phyloP scores from a whole-genome alignment of 2,797 vertebrate species.

The Amphiprion clarkii region DNA sequence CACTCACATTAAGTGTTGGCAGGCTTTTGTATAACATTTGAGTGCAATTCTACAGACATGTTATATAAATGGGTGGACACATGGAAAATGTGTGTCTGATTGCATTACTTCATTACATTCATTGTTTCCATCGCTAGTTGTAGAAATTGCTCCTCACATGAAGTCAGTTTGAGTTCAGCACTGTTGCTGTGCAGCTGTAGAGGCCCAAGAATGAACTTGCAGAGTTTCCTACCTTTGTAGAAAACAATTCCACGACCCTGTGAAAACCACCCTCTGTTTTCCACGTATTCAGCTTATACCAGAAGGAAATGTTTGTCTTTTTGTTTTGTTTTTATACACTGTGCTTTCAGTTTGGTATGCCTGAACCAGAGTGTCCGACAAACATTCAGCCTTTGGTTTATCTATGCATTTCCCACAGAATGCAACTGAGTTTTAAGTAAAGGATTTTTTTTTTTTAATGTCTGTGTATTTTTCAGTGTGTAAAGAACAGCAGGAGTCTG shows the following conservation, averaged over 20 bases:
- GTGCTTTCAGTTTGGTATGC: not conserved
- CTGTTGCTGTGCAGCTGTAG: constrained; percentile 14
- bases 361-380: not conserved
- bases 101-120: not conserved
- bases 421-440: not conserved
- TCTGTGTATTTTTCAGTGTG: constrained; percentile 76
- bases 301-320: not conserved
- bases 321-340: not conserved
- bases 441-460: not conserved
- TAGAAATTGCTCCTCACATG: not conserved
- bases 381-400: not conserved
- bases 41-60: not conserved
- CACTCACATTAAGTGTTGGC: not conserved
- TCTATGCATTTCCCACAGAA: not conserved
- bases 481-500: constrained; percentile 73
- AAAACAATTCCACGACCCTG: not conserved
- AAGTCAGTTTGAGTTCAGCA: constrained; percentile 14
- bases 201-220: not conserved
- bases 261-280: not conserved
- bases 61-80: constrained; percentile 32
- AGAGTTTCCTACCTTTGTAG: not conserved
- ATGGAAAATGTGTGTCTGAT: constrained; percentile 33
- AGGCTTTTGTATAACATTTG: not conserved
- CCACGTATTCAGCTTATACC: not conserved
- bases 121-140: constrained; percentile 26